Percentiles rank a stretch among this genome's conserved stretches.
Conservation (phyloP, 2,113 vertebrate genomes). For the Cyprinodon variegatus region DNA sequence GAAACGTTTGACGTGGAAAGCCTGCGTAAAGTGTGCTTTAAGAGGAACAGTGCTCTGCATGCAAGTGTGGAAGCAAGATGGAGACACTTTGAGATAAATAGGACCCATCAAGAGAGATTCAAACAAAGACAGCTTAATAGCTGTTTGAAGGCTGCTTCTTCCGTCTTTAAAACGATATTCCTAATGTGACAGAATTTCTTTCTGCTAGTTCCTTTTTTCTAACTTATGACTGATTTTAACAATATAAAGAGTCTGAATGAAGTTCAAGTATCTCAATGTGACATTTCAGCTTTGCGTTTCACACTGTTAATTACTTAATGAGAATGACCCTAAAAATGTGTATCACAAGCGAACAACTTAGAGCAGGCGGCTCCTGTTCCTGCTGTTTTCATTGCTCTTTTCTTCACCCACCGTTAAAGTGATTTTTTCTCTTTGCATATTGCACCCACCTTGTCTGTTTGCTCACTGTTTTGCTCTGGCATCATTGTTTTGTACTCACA, state of each 20-base stretch:
- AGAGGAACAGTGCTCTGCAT: constrained; percentile 30
- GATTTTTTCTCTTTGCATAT: constrained; percentile 60
- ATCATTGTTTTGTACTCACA: constrained; percentile 36
- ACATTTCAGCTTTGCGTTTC: constrained; percentile 34
- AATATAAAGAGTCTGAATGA: constrained; percentile 38
- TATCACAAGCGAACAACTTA: constrained; percentile 23
- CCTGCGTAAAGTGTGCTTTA: constrained; percentile 42
- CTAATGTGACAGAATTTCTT: constrained; percentile 27
- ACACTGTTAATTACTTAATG: constrained; percentile 19
- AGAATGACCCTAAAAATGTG: constrained; percentile 18
- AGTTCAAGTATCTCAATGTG: constrained; percentile 34
- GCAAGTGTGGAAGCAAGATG: constrained; percentile 31
- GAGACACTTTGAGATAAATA: constrained; percentile 26
- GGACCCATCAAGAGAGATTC: constrained; percentile 15
- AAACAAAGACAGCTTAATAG: constrained; percentile 36
- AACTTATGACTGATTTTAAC: constrained; percentile 41
- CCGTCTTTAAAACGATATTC: constrained; percentile 37
- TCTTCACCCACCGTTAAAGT: constrained; percentile 55
- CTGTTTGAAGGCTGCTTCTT: constrained; percentile 32
- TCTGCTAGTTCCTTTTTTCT: constrained; percentile 6
- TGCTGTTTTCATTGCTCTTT: constrained; percentile 52
- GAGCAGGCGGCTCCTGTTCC: constrained; percentile 19
- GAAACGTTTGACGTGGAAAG: constrained; percentile 34
- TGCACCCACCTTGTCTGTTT: constrained; percentile 48
- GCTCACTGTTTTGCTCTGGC: constrained; percentile 39